phyloP scores from a whole-genome alignment of 1,140 invertebrate genomes.

The Neodiprion fabricii region DNA sequence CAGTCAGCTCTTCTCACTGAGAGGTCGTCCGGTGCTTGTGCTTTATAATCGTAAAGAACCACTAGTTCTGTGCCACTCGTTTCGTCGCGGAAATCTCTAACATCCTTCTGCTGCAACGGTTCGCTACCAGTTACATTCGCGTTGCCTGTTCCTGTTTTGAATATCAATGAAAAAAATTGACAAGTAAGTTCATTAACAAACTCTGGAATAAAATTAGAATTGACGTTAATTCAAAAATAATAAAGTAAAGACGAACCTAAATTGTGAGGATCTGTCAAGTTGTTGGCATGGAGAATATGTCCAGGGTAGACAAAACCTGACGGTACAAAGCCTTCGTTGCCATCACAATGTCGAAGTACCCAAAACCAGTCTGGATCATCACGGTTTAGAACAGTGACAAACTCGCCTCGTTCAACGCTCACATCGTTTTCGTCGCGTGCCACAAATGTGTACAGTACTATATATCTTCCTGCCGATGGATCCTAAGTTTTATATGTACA shows the following conservation, averaged over 20 bases:
- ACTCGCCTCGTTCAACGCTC: constrained; percentile 90
- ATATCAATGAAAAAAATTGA: constrained; percentile 19
- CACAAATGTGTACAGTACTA: constrained; percentile 92
- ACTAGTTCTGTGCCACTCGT: constrained; percentile 83
- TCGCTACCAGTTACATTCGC: constrained; percentile 43
- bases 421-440: constrained; percentile 94
- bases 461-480: constrained; percentile 82
- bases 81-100: constrained; percentile 57
- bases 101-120: constrained; percentile 54
- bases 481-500: constrained; percentile 61
- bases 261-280: constrained; percentile 50
- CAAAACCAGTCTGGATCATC: constrained; percentile 97
- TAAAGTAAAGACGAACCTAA: constrained; percentile 41
- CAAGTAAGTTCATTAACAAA: constrained; percentile 6
- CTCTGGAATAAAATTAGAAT: constrained; percentile 20
- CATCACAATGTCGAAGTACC: constrained; percentile 86
- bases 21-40: constrained; percentile 90
- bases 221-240: not conserved
- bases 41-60: constrained; percentile 95
- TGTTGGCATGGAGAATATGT: constrained; percentile 57
- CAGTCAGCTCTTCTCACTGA: constrained; percentile 89
- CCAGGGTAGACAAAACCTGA: constrained; percentile 92
- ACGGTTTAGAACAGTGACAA: constrained; percentile 91
- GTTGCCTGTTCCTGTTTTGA: constrained; percentile 43
- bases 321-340: constrained; percentile 95